These are phyloP conservation scores for Oscheius sp. DNA, from an alignment of 2,888 invertebrate species.

Conservation along the genomic window DNA sequence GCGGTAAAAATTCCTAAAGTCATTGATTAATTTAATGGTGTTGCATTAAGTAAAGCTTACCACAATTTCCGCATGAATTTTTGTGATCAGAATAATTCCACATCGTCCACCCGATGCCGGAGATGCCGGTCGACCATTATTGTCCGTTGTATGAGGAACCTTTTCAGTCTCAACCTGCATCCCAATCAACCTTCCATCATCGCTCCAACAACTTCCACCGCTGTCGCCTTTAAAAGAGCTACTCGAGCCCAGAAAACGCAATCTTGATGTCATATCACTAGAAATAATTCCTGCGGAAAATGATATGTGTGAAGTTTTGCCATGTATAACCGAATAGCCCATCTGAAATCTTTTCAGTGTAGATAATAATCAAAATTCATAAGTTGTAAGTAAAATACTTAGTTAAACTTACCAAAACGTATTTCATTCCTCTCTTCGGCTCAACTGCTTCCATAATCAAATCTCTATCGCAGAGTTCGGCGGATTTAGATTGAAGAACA, in stretches of 20 bases:
- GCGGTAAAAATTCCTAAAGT: background rate
- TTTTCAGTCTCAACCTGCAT: background rate
- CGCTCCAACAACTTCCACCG: background rate
- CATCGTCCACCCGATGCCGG: slow-evolving; percentile 39
- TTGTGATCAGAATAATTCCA: slow-evolving; percentile 32
- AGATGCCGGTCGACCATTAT: slow-evolving; percentile 34
- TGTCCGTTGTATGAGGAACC: background rate
- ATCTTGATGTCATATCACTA: background rate
- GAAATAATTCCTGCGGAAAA: background rate
- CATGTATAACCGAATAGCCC: background rate
- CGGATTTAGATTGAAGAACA: background rate
- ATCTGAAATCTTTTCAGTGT: background rate
- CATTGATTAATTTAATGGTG: background rate
- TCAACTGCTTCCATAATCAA: background rate
- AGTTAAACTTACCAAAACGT: background rate
- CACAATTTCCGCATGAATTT: background rate
- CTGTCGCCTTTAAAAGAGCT: background rate
- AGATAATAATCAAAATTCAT: slow-evolving; percentile 11
- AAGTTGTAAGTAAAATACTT: slow-evolving; percentile 18
- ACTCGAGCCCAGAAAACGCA: background rate
- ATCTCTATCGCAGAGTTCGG: background rate
- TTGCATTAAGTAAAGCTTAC: background rate
- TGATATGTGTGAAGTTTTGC: background rate
- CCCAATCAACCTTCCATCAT: background rate
- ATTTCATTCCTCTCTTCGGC: background rate